Evolutionary conservation across 2,888 invertebrate species (phyloP).

Genomic region (Mylabris sibirica): DNA sequence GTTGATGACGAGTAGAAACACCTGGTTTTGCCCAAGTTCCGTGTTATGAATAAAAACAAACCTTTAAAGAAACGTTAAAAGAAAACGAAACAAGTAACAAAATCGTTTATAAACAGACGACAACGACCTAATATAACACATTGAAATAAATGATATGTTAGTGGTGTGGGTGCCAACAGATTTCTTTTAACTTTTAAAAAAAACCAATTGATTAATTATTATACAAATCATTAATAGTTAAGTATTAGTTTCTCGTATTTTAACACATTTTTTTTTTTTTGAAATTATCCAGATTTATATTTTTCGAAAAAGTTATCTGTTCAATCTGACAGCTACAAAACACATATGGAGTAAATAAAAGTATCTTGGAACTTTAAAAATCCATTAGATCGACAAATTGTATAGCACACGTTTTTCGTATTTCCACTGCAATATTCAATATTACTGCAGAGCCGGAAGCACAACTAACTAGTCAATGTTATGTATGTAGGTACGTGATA

Average conservation of each 20-base stretch:
- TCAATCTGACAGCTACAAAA: constrained; percentile 14
- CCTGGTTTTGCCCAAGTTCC: constrained; percentile 33
- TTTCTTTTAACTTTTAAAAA: constrained; percentile 1
- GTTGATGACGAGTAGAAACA: constrained; percentile 32
- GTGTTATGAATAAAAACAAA: constrained; percentile 45
- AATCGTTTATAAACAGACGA: constrained; percentile 33
- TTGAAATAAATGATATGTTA: constrained; percentile 35
- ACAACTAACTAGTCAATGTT: constrained; percentile 14
- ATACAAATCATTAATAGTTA: not conserved
- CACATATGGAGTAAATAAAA: constrained; percentile 28
- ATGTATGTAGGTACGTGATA: not conserved
- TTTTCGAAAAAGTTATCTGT: constrained; percentile 23
- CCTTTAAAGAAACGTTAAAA: constrained; percentile 19
- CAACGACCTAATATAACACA: constrained; percentile 12
- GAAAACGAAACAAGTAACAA: constrained; percentile 31
- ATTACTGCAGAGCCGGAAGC: constrained; percentile 5
- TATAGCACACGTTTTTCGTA: constrained; percentile 18
- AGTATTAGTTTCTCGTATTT: not conserved
- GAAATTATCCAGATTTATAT: constrained; percentile 14
- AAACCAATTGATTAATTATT: not conserved
- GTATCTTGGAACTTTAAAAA: constrained; percentile 28
- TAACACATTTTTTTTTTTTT: constrained; percentile 7
- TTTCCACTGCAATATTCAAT: constrained; percentile 12
- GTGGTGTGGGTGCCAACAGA: constrained; percentile 26
- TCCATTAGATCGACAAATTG: constrained; percentile 34